Conservation (phyloP, 2,888 invertebrate genomes). For the Apodemia zela region DNA sequence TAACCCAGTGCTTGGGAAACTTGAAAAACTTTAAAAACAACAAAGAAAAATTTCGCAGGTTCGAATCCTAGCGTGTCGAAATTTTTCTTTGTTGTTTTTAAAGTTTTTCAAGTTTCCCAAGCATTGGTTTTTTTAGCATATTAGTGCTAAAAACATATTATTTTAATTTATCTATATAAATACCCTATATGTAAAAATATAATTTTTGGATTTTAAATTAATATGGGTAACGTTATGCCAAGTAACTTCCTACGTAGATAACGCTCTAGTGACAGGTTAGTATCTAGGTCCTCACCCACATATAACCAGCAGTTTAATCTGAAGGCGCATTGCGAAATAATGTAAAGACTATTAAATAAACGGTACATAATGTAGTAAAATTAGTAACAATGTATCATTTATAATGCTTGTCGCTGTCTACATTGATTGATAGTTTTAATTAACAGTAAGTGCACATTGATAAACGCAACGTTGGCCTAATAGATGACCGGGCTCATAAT, state of each 20-base stretch:
- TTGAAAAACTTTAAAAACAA: too few relatives aligned
- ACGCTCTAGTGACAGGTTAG: slow-evolving; percentile 28
- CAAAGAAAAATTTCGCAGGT: too few relatives aligned
- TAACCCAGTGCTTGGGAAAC: too few relatives aligned
- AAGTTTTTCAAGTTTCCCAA: too few relatives aligned
- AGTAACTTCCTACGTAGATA: slow-evolving; percentile 33
- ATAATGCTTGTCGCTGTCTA: slow-evolving; percentile 10
- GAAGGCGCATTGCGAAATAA: slow-evolving; percentile 39
- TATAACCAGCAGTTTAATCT: slow-evolving; percentile 28
- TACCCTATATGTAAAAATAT: too few relatives aligned
- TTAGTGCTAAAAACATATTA: too few relatives aligned
- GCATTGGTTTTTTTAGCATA: too few relatives aligned
- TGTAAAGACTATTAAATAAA: slow-evolving; percentile 27
- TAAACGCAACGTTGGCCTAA: neutral
- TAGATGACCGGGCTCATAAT: neutral
- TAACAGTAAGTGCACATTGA: slow-evolving; percentile 1
- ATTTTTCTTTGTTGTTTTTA: too few relatives aligned
- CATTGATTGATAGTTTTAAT: slow-evolving; percentile 13
- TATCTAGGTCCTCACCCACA: slow-evolving; percentile 45
- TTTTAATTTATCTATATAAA: too few relatives aligned
- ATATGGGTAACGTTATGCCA: slow-evolving; percentile 1
- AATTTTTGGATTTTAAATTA: neutral
- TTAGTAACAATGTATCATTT: slow-evolving; percentile 16
- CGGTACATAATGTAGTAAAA: slow-evolving; percentile 12
- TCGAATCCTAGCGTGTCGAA: too few relatives aligned